These are phyloP conservation scores for Pararge aegeria DNA, from an alignment of 1,140 invertebrate species.

Conservation along the genomic window DNA sequence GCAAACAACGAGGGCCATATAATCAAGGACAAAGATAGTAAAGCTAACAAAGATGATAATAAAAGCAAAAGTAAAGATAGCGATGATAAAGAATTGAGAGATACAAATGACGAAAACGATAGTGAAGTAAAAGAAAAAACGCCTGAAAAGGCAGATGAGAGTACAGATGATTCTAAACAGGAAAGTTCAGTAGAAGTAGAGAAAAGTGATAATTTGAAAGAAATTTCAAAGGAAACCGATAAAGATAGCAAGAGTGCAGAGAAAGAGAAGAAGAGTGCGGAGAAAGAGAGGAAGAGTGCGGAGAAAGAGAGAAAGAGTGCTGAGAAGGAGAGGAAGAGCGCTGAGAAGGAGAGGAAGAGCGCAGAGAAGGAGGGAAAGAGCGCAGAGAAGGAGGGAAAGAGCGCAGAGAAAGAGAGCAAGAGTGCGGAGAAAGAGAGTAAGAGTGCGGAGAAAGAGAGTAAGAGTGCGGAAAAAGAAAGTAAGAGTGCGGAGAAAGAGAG, in stretches of 20 bases:
- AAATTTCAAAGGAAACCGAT: constrained; percentile 19
- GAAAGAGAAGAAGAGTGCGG: constrained; percentile 27
- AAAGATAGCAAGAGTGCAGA: constrained; percentile 31
- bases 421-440: constrained; percentile 34
- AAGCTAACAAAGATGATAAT: constrained; percentile 10
- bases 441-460: constrained; percentile 26
- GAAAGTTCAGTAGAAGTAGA: constrained; percentile 12
- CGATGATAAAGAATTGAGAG: constrained; percentile 16
- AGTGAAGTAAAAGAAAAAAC: constrained; percentile 17
- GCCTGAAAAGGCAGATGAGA: constrained; percentile 11
- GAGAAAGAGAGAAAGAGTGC: constrained; percentile 25
- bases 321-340: constrained; percentile 31
- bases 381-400: constrained; percentile 31
- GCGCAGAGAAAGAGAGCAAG: constrained; percentile 22
- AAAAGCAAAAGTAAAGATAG: constrained; percentile 19
- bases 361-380: constrained; percentile 52
- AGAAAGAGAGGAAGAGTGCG: constrained; percentile 32
- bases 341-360: constrained; percentile 49
- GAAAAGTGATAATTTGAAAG: constrained; percentile 15
- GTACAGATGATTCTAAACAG: constrained; percentile 23
- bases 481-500: constrained; percentile 34
- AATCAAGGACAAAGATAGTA: constrained; percentile 17
- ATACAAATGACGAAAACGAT: constrained; percentile 19
- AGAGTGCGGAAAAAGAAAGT: constrained; percentile 30
- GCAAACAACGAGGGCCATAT: constrained; percentile 12